Evolutionary conservation across 2,888 invertebrate genomes (phyloP).

Genomic region (Laothoe populi): DNA sequence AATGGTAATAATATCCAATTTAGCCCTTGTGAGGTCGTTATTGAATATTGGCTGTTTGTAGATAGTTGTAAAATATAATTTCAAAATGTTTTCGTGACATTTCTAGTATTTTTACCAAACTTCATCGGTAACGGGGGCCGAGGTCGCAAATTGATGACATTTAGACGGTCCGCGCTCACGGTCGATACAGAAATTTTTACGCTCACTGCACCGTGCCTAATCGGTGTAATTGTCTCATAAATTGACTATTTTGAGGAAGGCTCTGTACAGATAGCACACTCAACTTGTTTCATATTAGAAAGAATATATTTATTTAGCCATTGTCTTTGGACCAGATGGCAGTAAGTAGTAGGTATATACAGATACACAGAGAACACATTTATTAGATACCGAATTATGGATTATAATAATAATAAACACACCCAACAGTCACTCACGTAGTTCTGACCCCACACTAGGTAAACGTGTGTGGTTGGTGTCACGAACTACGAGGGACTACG

Average conservation of each 20-base stretch:
- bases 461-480: too few species aligned
- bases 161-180: slow-evolving; percentile 36
- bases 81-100: slow-evolving; percentile 27
- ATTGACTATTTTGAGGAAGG: slow-evolving; percentile 5
- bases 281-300: too few species aligned
- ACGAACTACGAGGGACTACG: too few species aligned
- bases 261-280: too few species aligned
- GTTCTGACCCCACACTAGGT: too few species aligned
- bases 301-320: too few species aligned
- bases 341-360: too few species aligned
- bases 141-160: slow-evolving; percentile 42
- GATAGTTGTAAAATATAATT: not conserved
- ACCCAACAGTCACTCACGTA: too few species aligned
- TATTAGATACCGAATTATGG: too few species aligned
- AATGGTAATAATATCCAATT: not conserved
- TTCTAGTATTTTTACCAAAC: slow-evolving; percentile 24
- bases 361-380: too few species aligned
- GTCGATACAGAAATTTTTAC: slow-evolving; percentile 43
- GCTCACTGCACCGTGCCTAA: slow-evolving; percentile 44
- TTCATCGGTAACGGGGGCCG: slow-evolving; percentile 21
- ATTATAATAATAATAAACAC: too few species aligned
- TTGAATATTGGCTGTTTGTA: not conserved
- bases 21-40: not conserved
- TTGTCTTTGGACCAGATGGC: too few species aligned
- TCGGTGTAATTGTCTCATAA: slow-evolving; percentile 10